Base-by-base conservation (phyloP, 2,888 invertebrate genomes). In the Hermaeophaga mercurialis region DNA sequence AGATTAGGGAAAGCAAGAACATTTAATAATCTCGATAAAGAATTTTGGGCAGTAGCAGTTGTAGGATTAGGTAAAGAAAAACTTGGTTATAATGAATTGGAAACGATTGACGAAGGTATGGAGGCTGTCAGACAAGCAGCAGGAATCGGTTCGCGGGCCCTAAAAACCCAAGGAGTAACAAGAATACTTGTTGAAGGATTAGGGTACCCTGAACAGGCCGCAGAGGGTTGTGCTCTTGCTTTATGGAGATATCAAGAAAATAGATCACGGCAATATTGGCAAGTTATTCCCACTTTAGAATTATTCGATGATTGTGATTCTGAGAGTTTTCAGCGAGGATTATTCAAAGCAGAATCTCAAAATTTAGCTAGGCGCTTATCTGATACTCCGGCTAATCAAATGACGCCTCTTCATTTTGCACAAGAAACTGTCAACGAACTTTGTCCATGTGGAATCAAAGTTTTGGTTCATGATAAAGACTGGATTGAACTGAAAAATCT, bases 381-480 rank as follows among this genome's bases (percentile, higher is more conserved):
- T 64, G 91, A 92, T 73, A 86, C 85, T 67, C 91, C 92, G 3
- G 86, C 90, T 18, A 92, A 92, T 73, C 78, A 82, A 66, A 86
- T 91, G 85, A 89, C 90, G 0, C 92, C 92, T 0, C 81, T 85
- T 1, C 83, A 84, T 62, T 86, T 92, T 63, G 86, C 89, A 1
- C 82, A 88, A 72, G 79, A 80, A 62, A 81, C 86, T 4, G 79
- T 88, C 3, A 84, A 86, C 71, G 80, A 79, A 67, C 77, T 89
- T 14, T 89, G 84, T 54, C 83, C 83, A 0, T 80, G 83, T 52
- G 84, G 84, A 4, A 80, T 84, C 45, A 77, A 76, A 61, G 77
- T 78, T 43, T 73, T 77, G 62, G 84, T 81, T 12, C 80, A 80
- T 65, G 87, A 88, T 68, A 80, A 82, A 55, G 79, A 79, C 53